These are phyloP conservation scores for Xerus rutilus DNA, from an alignment of 2,797 vertebrate genomes.

Conservation along the genomic window DNA sequence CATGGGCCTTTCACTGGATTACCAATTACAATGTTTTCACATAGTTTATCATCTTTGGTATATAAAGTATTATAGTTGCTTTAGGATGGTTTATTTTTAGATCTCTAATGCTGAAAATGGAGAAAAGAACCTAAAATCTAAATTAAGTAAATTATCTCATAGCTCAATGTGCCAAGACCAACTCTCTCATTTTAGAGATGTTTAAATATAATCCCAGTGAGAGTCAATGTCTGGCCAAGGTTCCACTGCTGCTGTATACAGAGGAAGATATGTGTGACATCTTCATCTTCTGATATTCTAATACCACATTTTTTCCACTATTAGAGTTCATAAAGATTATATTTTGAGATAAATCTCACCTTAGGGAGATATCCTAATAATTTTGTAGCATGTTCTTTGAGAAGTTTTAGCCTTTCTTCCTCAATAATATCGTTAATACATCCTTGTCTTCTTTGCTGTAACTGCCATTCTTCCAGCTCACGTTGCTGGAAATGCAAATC, in stretches of 20 bases:
- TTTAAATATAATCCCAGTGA: neutral
- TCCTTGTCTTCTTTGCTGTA: constrained; percentile 90
- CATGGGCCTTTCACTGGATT: neutral
- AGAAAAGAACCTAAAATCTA: neutral
- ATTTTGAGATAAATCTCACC: constrained; percentile 80
- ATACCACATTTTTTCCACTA: too few species aligned
- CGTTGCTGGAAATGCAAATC: constrained; percentile 87
- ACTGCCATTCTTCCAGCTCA: constrained; percentile 90
- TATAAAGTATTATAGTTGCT: neutral
- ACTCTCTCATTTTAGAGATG: neutral
- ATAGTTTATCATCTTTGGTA: neutral
- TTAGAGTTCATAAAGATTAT: neutral
- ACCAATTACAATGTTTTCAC: neutral
- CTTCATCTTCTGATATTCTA: neutral
- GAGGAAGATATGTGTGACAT: neutral
- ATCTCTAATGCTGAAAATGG: neutral
- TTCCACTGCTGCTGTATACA: neutral
- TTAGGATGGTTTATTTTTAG: constrained; percentile 34
- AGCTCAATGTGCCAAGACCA: neutral
- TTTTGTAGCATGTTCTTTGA: constrained; percentile 93
- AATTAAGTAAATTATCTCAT: neutral
- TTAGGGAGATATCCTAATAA: constrained; percentile 95
- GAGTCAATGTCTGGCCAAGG: neutral
- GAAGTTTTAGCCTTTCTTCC: constrained; percentile 94
- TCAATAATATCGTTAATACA: constrained; percentile 92